These are phyloP conservation scores for Porites evermanni DNA, from an alignment of 92 coral and sea anemone species.

Conservation along the genomic window DNA sequence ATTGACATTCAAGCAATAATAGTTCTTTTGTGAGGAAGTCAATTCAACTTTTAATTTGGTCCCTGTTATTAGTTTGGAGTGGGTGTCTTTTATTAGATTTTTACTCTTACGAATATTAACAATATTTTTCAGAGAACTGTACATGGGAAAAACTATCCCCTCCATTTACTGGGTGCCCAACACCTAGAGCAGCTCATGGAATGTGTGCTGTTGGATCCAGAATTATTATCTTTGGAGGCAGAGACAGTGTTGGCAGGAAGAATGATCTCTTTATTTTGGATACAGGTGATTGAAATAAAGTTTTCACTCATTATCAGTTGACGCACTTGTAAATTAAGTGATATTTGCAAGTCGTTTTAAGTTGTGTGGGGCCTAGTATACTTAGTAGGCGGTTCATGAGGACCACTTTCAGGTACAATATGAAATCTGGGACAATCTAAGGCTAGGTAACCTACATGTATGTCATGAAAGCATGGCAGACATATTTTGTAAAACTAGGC, in stretches of 20 bases:
- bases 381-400: no score
- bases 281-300: not conserved
- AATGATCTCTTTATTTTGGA: constrained; percentile 70
- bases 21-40: no score
- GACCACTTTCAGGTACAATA: no score
- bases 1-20: no score
- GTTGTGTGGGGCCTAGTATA: no score
- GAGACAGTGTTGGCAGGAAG: constrained; percentile 79
- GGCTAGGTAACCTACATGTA: no score
- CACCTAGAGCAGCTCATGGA: constrained; percentile 86
- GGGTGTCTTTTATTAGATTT: not conserved
- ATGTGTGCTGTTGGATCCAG: constrained; percentile 75
- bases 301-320: not conserved
- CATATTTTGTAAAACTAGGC: no score
- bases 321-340: no score
- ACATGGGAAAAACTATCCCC: constrained; percentile 80
- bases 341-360: no score
- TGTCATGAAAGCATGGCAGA: no score
- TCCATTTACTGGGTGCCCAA: constrained; percentile 66
- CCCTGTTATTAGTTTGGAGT: not conserved
- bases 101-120: not conserved
- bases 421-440: no score
- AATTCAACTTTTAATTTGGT: no score
- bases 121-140: constrained; percentile 38
- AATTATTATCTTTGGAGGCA: constrained; percentile 83